Evolutionary conservation across 1,140 invertebrate genomes (phyloP), one percentile per base, ranked within the genome.

Genomic region (Periplaneta americana): DNA sequence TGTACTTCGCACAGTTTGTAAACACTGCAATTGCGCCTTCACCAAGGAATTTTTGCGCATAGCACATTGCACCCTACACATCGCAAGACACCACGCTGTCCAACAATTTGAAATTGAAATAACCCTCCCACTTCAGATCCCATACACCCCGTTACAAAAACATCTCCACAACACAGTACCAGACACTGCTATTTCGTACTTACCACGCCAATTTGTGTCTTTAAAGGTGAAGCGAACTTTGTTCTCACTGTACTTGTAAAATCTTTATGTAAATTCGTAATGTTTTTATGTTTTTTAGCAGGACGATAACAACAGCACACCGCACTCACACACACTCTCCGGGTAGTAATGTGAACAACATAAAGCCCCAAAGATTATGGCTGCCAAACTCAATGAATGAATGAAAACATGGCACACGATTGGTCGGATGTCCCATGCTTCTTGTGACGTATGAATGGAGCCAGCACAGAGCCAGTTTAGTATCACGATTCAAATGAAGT

Each of bases 341-440:
- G n/a, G 28, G 22, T 36, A 80, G 48, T 35, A 80, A 74, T 37
- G 18, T 80, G 31, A 57, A 34, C 66, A 74, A 80, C 80, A 80
- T 80, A 80, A 80, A 80, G 36, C 34, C 36, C 8, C 39, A n/a
- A 37, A 78, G 81, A 81, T 81, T 81, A 81, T 81, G 81, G 81
- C 81, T 81, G 81, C 81, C 76, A 31, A 78, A 33, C 34, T 28
- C 34, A 80, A 80, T 74, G 34, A 39, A 81, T 81, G 81, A 81
- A 81, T 48, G 34, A 81, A 76, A 78, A 81, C 75, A 81, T 34
- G 35, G 33, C n/a, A 57, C 48, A 37, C 39, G 81, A 81, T 81
- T 81, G 81, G 81, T 78, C 37, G 34, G 13, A 37, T 10, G 35
- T 37, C 76, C 75, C 75, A 81, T 78, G 81, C 76, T 77, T 0